phyloP scores from a whole-genome alignment of 2,797 vertebrate genomes.

The Psittacula echo region DNA sequence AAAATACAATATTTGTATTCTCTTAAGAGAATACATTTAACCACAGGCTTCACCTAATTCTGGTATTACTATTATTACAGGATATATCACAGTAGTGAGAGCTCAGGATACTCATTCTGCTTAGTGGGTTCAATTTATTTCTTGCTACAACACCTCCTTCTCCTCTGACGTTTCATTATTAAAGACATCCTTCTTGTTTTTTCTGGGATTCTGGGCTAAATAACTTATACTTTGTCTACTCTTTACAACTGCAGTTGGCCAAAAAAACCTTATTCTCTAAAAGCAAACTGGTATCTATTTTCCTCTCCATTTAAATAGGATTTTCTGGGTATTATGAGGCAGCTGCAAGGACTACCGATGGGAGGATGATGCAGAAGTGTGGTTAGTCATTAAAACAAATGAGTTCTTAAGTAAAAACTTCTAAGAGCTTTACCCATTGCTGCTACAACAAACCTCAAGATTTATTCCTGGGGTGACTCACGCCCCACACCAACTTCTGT shows the following conservation, averaged over 20 bases:
- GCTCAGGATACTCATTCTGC: neutral
- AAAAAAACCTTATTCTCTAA: neutral
- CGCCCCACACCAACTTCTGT: neutral
- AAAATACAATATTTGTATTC: neutral
- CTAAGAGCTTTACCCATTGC: neutral
- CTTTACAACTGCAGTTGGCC: neutral
- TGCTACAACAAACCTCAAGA: neutral
- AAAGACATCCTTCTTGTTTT: conserved; percentile 44
- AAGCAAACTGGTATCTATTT: neutral
- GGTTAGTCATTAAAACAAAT: neutral
- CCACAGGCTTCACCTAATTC: neutral
- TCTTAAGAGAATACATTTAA: neutral
- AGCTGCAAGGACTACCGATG: neutral
- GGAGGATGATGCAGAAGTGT: neutral
- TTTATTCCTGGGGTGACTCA: neutral
- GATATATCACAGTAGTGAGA: neutral
- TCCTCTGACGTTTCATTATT: conserved; percentile 37
- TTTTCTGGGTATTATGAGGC: neutral
- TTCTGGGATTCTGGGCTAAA: neutral
- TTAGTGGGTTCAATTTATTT: neutral
- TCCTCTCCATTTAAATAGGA: neutral
- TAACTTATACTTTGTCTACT: neutral
- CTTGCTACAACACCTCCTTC: conserved; percentile 29
- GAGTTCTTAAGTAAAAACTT: neutral
- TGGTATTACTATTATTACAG: neutral